Evolutionary conservation across 2,797 vertebrate species (phyloP).

Genomic region (Graptemys geographica): DNA sequence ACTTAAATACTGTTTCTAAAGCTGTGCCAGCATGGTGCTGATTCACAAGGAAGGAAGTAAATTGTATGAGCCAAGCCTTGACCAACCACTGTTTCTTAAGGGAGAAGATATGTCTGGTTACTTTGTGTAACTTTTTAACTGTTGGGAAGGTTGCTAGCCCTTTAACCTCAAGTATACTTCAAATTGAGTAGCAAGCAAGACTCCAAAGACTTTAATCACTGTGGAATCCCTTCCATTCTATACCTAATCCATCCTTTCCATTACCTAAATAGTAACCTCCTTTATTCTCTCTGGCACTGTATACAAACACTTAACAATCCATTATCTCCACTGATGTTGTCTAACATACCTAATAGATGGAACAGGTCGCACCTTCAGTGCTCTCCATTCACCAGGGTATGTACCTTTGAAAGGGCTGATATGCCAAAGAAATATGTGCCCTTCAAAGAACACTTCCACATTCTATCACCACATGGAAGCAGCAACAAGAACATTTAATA

Average conservation of each 20-base stretch:
- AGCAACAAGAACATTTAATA: not conserved
- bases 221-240: not conserved
- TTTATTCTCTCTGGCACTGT: not conserved
- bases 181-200: not conserved
- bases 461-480: not conserved
- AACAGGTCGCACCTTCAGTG: not conserved
- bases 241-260: not conserved
- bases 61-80: not conserved
- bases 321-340: not conserved
- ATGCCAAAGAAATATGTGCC: not conserved
- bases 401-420: not conserved
- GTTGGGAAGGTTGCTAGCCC: not conserved
- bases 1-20: not conserved
- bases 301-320: not conserved
- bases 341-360: not conserved
- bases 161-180: not conserved
- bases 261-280: not conserved
- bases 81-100: not conserved
- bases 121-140: not conserved
- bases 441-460: not conserved
- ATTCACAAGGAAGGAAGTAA: not conserved
- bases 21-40: not conserved
- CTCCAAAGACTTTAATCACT: not conserved
- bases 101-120: not conserved
- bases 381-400: not conserved